phyloP scores from a whole-genome alignment of 2,797 vertebrate genomes.

The Chloroceryle amazona region DNA sequence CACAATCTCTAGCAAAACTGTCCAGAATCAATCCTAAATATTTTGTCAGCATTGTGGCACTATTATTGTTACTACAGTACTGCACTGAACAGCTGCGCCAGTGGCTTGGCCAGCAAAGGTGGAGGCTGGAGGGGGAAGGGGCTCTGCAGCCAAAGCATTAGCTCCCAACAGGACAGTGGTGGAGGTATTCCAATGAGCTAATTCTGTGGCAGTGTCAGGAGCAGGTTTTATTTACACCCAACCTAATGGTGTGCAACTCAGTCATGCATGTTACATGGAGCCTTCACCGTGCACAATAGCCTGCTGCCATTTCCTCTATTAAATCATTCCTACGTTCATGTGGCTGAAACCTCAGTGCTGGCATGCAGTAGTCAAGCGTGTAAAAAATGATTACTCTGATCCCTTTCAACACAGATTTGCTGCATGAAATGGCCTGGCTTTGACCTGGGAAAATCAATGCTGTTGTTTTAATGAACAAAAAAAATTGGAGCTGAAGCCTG shows the following conservation, averaged over 20 bases:
- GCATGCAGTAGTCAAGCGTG: conserved; percentile 62
- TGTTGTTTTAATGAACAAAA: conserved; percentile 64
- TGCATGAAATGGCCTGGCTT: conserved; percentile 66
- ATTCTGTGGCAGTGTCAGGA: conserved; percentile 29
- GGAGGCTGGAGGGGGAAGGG: neutral
- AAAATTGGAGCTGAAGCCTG: conserved; percentile 3
- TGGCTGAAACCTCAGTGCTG: conserved; percentile 53
- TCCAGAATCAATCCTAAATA: neutral
- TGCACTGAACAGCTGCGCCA: neutral
- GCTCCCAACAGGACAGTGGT: conserved; percentile 18
- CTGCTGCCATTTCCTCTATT: conserved; percentile 73
- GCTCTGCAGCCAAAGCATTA: neutral
- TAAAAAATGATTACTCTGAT: conserved; percentile 72
- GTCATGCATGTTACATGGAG: conserved; percentile 71
- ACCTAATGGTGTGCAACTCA: conserved; percentile 61
- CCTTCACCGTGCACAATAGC: conserved; percentile 68
- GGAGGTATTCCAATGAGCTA: conserved; percentile 40
- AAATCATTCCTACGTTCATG: conserved; percentile 72
- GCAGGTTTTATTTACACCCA: conserved; percentile 66
- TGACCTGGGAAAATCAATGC: conserved; percentile 74
- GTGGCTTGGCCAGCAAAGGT: neutral
- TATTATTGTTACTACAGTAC: neutral
- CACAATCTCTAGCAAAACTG: neutral
- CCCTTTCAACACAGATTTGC: conserved; percentile 71
- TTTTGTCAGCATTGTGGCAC: neutral